These are phyloP conservation scores for Hirudinaria manillensis DNA, from an alignment of 2,888 invertebrate genomes.

Conservation along the genomic window DNA sequence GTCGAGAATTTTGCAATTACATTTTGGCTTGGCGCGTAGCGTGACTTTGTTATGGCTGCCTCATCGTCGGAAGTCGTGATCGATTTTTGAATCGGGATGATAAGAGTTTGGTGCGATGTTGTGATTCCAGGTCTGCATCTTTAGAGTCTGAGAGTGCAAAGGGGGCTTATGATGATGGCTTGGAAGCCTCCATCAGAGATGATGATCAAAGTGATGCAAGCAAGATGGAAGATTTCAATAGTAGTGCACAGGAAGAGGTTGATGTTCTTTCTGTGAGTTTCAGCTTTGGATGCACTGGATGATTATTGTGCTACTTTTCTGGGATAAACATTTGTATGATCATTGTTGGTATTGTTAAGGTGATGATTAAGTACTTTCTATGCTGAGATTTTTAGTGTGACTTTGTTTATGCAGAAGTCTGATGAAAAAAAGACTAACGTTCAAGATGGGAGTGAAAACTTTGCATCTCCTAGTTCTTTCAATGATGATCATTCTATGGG, in stretches of 20 bases:
- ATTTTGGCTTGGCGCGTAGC: no score
- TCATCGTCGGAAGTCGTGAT: no score
- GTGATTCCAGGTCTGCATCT: constrained; percentile 5
- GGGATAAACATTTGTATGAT: not conserved
- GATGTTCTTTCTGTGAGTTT: constrained; percentile 2
- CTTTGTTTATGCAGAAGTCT: not conserved
- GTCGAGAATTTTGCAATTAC: no score
- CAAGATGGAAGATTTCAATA: constrained; percentile 9
- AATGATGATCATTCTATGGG: constrained; percentile 11
- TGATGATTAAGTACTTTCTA: not conserved
- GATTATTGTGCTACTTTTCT: not conserved
- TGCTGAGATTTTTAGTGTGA: not conserved
- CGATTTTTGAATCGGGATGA: not conserved
- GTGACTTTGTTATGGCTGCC: no score
- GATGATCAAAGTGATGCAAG: constrained; percentile 8
- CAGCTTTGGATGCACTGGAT: constrained; percentile 6
- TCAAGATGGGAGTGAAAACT: not conserved
- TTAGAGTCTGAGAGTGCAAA: not conserved
- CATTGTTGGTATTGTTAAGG: not conserved
- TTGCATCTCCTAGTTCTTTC: constrained; percentile 8
- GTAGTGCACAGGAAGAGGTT: constrained; percentile 1
- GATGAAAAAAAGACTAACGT: not conserved
- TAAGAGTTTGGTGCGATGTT: constrained; percentile 8
- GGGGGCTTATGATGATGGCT: not conserved
- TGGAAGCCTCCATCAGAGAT: not conserved